Evolutionary conservation across 2,797 vertebrate species (phyloP).

Genomic region (Sebastes aleutianus): DNA sequence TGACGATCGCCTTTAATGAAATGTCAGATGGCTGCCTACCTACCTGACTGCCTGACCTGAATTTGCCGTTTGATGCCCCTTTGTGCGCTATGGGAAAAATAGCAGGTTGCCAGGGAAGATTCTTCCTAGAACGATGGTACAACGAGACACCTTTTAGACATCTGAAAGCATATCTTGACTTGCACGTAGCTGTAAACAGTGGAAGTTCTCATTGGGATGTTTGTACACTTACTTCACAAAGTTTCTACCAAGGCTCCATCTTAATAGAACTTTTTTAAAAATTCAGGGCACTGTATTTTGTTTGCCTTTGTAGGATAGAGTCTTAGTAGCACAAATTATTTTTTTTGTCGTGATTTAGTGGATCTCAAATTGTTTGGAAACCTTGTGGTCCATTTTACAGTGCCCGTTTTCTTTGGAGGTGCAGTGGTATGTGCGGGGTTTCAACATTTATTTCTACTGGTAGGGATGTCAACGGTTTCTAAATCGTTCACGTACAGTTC

Average conservation of each 20-base stretch:
- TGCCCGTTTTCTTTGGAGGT: neutral
- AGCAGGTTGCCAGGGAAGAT: slow-evolving; percentile 22
- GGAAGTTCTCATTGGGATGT: neutral
- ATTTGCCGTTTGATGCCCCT: slow-evolving; percentile 47
- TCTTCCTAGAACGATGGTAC: neutral
- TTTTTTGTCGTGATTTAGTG: neutral
- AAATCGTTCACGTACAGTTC: neutral
- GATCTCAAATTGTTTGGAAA: neutral
- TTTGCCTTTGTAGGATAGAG: neutral
- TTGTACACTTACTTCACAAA: neutral
- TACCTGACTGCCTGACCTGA: slow-evolving; percentile 42
- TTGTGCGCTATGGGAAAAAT: slow-evolving; percentile 27
- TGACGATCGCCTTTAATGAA: slow-evolving; percentile 46
- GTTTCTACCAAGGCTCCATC: neutral
- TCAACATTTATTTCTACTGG: neutral
- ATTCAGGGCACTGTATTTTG: neutral
- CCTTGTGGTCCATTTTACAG: neutral
- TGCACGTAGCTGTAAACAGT: neutral
- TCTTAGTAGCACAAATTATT: neutral
- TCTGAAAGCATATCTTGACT: neutral
- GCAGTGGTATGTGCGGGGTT: neutral
- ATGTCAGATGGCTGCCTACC: slow-evolving; percentile 43
- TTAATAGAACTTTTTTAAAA: neutral
- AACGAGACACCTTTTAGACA: neutral
- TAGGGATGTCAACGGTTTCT: neutral